Base-by-base conservation (phyloP, 2,888 invertebrate genomes). In the Drosophila pegasa region DNA sequence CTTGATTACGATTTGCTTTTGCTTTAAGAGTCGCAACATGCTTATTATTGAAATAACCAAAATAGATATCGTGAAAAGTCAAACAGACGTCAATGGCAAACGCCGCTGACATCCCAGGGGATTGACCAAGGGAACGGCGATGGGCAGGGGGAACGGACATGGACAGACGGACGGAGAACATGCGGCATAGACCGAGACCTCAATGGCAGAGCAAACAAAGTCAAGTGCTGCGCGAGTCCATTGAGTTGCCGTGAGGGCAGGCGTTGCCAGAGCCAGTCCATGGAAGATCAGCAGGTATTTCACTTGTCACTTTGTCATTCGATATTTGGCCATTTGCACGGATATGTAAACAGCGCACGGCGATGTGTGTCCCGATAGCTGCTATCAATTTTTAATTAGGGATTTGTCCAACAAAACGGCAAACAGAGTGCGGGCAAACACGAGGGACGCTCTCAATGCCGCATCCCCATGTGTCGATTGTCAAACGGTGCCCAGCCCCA, bases 311-410 rank as follows among this genome's bases (percentile, higher is more conserved):
- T 27, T 41, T 41, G 25, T 25, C 27, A 45, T 12, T 27, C 16
- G 16, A 18, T 18, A 37, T 37, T 47, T 57, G 43, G 29, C 20
- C 2, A 41, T 29, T 25, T 33, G 25, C 12, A 33, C 10, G 45
- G 60, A 64, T 75, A 65, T 58, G 29, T 7, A 50, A 50, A 50
- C 35, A 33, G 22, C 14, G 20, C 3, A 3, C n/a, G 14, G 38
- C 4, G 18, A 38, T 52, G 25, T n/a, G 38, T 54, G 22, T 45
- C 12, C 35, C 38, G 45, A 48, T 54, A 62, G 25, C 8, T 20
- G 54, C 31, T 73, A 65, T 70, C 65, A 57, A 18, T 10, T 83
- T 83, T 80, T 87, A 87, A 85, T 87, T 87, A 85, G 77, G 86
- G 85, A 85, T 85, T 85, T 85, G 86, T 76, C 66, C 70, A 70